Base-by-base conservation (phyloP, 1,140 invertebrate genomes). In the Hylaeus volcanicus region DNA sequence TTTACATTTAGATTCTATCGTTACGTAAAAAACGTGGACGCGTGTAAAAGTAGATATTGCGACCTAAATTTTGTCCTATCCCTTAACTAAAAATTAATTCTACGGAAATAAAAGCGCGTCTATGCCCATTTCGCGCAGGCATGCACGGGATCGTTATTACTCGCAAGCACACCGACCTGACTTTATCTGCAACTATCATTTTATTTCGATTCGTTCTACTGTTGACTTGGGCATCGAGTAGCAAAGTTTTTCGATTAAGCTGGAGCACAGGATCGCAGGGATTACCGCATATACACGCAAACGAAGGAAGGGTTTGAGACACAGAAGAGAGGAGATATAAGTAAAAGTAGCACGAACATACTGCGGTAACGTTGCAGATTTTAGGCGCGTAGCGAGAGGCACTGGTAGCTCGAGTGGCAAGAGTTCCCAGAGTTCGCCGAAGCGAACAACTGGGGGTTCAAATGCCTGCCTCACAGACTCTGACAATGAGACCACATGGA, bases 241-340 rank as follows among this genome's bases (percentile, higher is more conserved):
- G 84, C 56, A 89, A 90, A 90, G 86, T 90, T 90, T 90, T 90
- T 89, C 89, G 89, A 90, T 90, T 90, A 88, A 84, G 86, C 77
- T 68, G 58, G 45, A 76, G 72, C 64, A 83, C 82, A 79, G 58
- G 37, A 84, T 82, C 81, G 82, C 74, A 84, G 15, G 14, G 45
- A 64, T 60, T 41, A 71, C 51, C 39, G 15, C 48, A 63, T 68
- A 63, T 60, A 74, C 75, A 55, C 65, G 73, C 65, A 37, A 26
- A 72, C 26, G 41, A 58, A 61, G 56, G 26, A 51, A 43, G 45
- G 26, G 48, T 64, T 64, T 15, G 39, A 45, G 76, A 39, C 41
- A 76, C 74, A 60, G 66, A 81, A 70, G 55, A 48, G 60, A 71
- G 45, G 78, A 86, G 76, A 82, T 77, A 79, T 61, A 69, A 82